Percentiles rank a stretch among this genome's conserved stretches.
Evolutionary conservation across 2,113 vertebrate genomes (phyloP).

Genomic region (Brachypodius melanocephalos): DNA sequence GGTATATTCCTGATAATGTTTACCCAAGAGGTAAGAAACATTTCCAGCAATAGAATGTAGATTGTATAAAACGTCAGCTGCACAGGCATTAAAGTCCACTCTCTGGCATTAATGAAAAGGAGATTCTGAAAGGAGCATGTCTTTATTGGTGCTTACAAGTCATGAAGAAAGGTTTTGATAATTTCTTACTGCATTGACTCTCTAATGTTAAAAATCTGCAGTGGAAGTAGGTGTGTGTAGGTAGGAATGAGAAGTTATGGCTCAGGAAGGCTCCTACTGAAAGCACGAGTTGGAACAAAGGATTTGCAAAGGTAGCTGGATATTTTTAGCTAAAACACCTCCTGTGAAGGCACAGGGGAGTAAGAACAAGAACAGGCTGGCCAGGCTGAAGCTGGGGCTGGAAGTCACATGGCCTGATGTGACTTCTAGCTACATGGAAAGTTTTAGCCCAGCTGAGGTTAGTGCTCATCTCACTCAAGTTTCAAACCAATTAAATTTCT

Average conservation of each 20-base stretch:
- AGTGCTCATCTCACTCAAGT: neutral
- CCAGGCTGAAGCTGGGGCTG: neutral
- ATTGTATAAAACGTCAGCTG: neutral
- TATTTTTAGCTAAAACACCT: neutral
- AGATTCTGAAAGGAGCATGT: neutral
- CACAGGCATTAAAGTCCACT: neutral
- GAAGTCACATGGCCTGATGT: neutral
- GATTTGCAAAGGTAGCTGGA: conserved; percentile 1
- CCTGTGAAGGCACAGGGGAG: neutral
- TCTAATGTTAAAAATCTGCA: neutral
- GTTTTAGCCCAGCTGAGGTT: neutral
- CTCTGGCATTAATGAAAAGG: neutral
- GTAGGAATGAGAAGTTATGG: neutral
- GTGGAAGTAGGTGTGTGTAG: neutral
- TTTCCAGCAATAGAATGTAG: neutral
- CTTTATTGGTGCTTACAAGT: neutral
- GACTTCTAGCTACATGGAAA: neutral
- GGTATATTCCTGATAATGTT: neutral
- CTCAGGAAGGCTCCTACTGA: neutral
- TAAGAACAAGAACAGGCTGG: neutral
- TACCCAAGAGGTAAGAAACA: conserved; percentile 39
- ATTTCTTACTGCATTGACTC: neutral
- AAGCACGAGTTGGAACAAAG: neutral
- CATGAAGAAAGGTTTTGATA: neutral
- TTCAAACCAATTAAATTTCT: neutral